Evolutionary conservation across 2,113 vertebrate species (phyloP).

Genomic region (Willisornis vidua): DNA sequence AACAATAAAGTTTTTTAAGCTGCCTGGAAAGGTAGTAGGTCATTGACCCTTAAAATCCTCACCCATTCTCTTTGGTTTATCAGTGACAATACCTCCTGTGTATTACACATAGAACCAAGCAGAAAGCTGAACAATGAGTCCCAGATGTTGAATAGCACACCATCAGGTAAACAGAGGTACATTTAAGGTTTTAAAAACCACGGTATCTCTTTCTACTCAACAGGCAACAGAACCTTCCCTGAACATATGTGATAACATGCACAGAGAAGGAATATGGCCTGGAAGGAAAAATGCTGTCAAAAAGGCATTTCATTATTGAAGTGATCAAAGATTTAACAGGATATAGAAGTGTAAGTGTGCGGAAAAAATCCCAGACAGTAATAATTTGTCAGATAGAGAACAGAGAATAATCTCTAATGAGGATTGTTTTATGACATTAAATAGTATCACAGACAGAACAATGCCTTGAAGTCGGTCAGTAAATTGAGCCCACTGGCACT

Average conservation of each 20-base stretch:
- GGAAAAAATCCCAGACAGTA: background rate
- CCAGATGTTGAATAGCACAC: background rate
- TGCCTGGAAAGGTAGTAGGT: background rate
- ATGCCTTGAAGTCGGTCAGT: background rate
- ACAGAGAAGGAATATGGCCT: background rate
- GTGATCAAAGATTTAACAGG: background rate
- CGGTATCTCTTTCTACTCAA: background rate
- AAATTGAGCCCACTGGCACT: background rate
- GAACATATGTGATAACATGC: background rate
- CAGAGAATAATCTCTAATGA: background rate
- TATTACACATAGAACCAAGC: background rate
- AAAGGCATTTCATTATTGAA: background rate
- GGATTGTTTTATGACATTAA: background rate
- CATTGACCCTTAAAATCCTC: background rate
- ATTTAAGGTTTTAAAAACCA: background rate
- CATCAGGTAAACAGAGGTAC: background rate
- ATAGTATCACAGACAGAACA: background rate
- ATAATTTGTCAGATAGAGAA: background rate
- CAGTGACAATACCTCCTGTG: background rate
- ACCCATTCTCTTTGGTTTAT: background rate
- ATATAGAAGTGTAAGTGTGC: background rate
- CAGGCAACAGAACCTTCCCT: background rate
- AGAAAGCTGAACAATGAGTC: background rate
- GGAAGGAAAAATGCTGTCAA: background rate
- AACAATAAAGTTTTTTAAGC: background rate